Percentiles rank a stretch among this genome's conserved stretches.
phyloP scores from a whole-genome alignment of 1,140 invertebrate species.

The Heliconius melpomene region DNA sequence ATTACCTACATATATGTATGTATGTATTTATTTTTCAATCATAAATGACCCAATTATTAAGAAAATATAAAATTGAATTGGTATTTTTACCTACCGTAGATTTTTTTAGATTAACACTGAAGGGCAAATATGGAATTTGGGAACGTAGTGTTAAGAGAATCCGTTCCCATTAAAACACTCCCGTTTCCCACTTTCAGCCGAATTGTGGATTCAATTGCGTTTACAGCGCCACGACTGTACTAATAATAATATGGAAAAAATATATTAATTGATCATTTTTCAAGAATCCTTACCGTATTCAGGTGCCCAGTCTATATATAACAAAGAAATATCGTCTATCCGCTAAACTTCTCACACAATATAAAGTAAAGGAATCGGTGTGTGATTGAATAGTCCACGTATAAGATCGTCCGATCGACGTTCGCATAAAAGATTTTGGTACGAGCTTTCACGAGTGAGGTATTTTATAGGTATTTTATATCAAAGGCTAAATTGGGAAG shows the following conservation, averaged over 20 bases:
- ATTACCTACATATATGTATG: no score
- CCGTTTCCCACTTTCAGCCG: not conserved
- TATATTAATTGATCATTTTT: not conserved
- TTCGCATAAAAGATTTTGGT: conserved; percentile 3
- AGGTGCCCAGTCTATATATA: not conserved
- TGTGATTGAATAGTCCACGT: conserved; percentile 8
- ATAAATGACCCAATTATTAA: no score
- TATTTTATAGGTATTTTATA: conserved; percentile 15
- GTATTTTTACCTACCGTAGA: no score
- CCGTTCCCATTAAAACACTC: not conserved
- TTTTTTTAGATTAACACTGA: no score
- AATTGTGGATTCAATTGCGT: no score
- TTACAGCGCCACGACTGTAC: no score
- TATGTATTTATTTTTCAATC: no score
- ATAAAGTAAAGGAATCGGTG: conserved; percentile 5
- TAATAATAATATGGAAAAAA: not conserved
- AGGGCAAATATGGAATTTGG: not conserved
- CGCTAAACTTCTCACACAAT: not conserved
- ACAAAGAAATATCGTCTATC: conserved; percentile 5
- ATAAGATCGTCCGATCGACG: conserved; percentile 10
- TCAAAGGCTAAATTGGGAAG: conserved; percentile 10
- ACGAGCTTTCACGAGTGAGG: conserved; percentile 2
- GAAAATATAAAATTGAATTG: no score
- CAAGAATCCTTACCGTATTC: not conserved
- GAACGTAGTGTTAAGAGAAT: not conserved